These are phyloP conservation scores for Dreissena polymorpha DNA, from an alignment of 1,140 invertebrate genomes.

Conservation along the genomic window DNA sequence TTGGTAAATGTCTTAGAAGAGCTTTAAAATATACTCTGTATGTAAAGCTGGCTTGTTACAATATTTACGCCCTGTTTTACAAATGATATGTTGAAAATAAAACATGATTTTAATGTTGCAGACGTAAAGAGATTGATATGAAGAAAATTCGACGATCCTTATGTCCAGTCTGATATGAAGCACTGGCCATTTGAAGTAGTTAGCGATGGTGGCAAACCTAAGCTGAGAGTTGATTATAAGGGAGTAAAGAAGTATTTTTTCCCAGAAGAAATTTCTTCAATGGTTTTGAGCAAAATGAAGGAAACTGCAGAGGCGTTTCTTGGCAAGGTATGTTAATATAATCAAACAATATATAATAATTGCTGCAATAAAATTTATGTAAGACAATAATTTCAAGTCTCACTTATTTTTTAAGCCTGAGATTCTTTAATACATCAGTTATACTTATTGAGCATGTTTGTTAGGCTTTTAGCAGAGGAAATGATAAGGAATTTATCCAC, in stretches of 20 bases:
- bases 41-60: no score
- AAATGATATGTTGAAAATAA: no score
- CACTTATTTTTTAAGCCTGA: neutral
- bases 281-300: constrained; percentile 93
- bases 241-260: constrained; percentile 94
- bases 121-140: constrained; percentile 90
- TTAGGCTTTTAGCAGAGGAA: neutral
- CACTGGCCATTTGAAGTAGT: constrained; percentile 89
- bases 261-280: constrained; percentile 92
- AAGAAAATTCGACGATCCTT: constrained; percentile 87
- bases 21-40: no score
- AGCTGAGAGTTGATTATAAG: constrained; percentile 92
- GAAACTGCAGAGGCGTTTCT: constrained; percentile 96
- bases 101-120: constrained; percentile 39
- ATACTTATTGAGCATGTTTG: neutral
- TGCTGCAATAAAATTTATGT: neutral
- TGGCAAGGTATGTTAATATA: constrained; percentile 81
- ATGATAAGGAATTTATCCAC: constrained; percentile 24
- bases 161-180: constrained; percentile 85
- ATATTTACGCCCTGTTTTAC: no score
- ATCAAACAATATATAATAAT: no score
- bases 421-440: neutral
- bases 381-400: neutral
- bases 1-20: no score
- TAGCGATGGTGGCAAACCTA: constrained; percentile 90